A percentile compares a stretch with the other conserved stretches of the same genome.
These are phyloP conservation scores for Catharus bicknelli DNA, from an alignment of 2,113 vertebrate species.

Conservation along the genomic window DNA sequence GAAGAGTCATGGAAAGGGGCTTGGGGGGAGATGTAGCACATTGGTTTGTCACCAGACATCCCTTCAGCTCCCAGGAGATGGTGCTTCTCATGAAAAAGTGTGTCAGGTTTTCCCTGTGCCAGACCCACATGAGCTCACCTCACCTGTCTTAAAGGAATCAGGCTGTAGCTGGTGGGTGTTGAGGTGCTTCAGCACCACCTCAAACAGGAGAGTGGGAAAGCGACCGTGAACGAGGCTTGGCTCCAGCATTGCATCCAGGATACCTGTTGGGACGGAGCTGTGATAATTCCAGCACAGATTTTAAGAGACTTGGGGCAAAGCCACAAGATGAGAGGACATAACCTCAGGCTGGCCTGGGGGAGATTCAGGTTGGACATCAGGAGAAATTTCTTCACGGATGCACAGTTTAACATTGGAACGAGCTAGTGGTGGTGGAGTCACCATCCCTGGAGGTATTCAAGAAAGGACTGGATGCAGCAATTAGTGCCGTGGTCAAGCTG, in stretches of 20 bases:
- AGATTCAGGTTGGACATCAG: not conserved
- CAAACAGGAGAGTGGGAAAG: fast-evolving
- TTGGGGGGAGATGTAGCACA: not conserved
- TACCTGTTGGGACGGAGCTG: not conserved
- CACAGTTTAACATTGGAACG: not conserved
- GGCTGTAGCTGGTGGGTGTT: fast-evolving
- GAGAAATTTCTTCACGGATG: not conserved
- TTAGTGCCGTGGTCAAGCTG: not conserved
- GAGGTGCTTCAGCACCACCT: not conserved
- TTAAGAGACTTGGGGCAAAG: not conserved
- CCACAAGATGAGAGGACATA: too few species aligned
- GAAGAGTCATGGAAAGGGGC: fast-evolving
- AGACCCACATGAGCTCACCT: fast-evolving
- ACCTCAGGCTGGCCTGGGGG: not conserved
- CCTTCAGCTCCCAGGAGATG: not conserved
- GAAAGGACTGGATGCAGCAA: not conserved
- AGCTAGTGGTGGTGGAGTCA: not conserved
- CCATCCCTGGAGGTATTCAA: not conserved
- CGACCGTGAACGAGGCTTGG: fast-evolving
- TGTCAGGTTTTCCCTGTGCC: too few species aligned
- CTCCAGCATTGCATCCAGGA: fast-evolving
- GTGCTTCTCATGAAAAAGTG: not conserved
- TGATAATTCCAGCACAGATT: not conserved
- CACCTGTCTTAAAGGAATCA: not conserved
- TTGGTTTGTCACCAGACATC: fast-evolving